Evolutionary conservation across 2,113 vertebrate species (phyloP), one percentile per base, ranked within the genome.

Genomic region (Tursiops truncatus): DNA sequence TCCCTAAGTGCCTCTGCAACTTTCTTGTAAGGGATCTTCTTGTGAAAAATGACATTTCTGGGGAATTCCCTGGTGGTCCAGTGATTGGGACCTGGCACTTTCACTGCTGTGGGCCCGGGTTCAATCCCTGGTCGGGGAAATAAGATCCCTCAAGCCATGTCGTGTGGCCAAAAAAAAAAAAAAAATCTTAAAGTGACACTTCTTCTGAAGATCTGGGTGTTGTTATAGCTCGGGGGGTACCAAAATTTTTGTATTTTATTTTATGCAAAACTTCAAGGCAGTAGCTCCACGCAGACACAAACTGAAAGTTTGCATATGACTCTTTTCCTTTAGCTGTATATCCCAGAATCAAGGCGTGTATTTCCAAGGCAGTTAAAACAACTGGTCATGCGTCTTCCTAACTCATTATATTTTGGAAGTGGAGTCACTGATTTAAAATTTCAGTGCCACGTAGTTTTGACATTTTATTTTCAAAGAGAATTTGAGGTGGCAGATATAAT

Each of bases 11-110:
- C 44, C 79, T 63, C 20, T 92, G 31, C 21, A 53, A 38, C 13
- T 63, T 92, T 62, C 33, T 86, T 41, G 13, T 76, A 86, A 77
- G 62, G 44, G 10, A 44, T 33, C 14, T 31, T 18, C 15, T 65
- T 88, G 38, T 74, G 17, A 93, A 76, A 92, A 93, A 84, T 88
- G 74, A 53, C 26, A 76, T 76, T 93, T 97, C 31, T 91, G 50
- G 50, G 14, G 50, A 50, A 50, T 50, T 50, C 50, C 50, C 14
- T 50, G 50, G 50, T 50, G 50, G 50, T 5, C 50, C 50, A 50
- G 50, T 50, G 50, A 50, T 15, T 50, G 14, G 4, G 14, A 50
- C 50, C 14, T 50, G 50, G 50, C 50, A 50, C 50, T 50, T 50
- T 50, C 14, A 50, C 50, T 38, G 38, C 38, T 38, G 38, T 38